Conservation (phyloP, 2,797 vertebrate species). For the Cossypha polioptera region DNA sequence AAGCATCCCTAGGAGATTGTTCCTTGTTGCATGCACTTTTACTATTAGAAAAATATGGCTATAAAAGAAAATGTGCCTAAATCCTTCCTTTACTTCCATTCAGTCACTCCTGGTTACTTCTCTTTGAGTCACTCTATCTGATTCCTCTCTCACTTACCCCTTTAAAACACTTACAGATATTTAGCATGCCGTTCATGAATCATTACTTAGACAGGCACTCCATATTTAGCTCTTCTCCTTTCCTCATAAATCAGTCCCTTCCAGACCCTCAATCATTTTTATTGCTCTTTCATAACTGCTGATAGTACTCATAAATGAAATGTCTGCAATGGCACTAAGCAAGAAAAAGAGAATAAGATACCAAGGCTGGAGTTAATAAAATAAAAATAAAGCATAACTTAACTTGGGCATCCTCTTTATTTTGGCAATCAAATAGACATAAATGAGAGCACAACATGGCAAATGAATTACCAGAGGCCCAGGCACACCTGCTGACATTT, state of each 20-base stretch:
- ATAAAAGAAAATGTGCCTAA: not conserved
- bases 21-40: not conserved
- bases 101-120: not conserved
- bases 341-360: conserved; percentile 21
- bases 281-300: conserved; percentile 41
- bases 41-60: not conserved
- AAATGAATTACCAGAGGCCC: not conserved
- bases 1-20: not conserved
- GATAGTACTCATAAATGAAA: conserved; percentile 45
- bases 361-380: conserved; percentile 17
- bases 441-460: conserved; percentile 15
- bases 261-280: conserved; percentile 44
- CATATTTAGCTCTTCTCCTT: conserved; percentile 29
- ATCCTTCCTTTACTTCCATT: not conserved
- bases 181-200: not conserved
- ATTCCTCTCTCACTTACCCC: not conserved
- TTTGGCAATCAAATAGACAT: conserved; percentile 1
- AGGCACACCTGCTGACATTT: not conserved
- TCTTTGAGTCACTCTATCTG: not conserved
- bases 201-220: conserved; percentile 27
- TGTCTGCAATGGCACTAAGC: conserved; percentile 2
- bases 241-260: conserved; percentile 47
- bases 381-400: conserved; percentile 23
- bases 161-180: conserved; percentile 10
- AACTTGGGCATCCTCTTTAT: not conserved